phyloP scores from a whole-genome alignment of 2,113 vertebrate species.

The Verasper variegatus region DNA sequence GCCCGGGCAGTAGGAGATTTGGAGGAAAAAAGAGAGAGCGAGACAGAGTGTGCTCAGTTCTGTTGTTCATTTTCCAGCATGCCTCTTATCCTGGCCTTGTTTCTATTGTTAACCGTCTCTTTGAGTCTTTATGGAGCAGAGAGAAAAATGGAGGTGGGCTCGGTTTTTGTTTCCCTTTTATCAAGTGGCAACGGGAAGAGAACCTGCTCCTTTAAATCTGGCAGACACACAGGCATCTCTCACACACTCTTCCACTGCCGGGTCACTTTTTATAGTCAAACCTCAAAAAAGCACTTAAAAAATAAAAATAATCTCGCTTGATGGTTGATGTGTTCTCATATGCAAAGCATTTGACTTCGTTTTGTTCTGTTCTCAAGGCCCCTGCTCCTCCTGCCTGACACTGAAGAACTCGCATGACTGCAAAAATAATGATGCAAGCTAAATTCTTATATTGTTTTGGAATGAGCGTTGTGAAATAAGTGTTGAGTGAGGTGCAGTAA shows the following conservation, averaged over 20 bases:
- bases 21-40: constrained; percentile 26
- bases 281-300: not conserved
- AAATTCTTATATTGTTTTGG: too few species aligned
- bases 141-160: constrained; percentile 26
- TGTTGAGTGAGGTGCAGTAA: too few species aligned
- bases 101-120: constrained; percentile 43
- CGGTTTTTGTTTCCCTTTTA: constrained; percentile 32
- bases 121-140: constrained; percentile 20
- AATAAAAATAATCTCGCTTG: not conserved
- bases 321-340: too few species aligned
- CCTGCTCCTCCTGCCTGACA: not conserved
- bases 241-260: not conserved
- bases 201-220: constrained; percentile 35
- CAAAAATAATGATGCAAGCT: too few species aligned
- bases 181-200: constrained; percentile 50
- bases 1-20: constrained; percentile 40
- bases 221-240: constrained; percentile 1
- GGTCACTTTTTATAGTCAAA: not conserved
- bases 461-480: too few species aligned
- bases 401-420: not conserved
- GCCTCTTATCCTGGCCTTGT: constrained; percentile 38
- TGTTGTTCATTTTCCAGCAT: constrained; percentile 23
- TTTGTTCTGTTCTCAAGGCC: not conserved
- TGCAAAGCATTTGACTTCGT: too few species aligned
- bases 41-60: constrained; percentile 17